Evolutionary conservation across 2,888 invertebrate genomes (phyloP).

Genomic region (Tricholauxania praeusta): DNA sequence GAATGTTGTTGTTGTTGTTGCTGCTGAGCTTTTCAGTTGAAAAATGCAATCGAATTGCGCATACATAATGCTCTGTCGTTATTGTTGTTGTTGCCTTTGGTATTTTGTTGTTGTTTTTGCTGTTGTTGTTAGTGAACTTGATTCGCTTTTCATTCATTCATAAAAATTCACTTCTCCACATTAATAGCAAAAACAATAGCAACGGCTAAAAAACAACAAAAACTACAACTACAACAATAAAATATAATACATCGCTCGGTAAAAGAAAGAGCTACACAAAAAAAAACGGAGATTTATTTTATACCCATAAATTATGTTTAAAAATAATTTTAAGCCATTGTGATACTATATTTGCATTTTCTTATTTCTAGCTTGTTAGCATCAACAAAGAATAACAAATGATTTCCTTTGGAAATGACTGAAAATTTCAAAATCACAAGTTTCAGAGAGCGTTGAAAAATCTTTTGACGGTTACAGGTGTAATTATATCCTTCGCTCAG

Average conservation of each 20-base stretch:
- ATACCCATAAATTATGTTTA: too few relatives aligned
- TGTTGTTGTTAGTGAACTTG: constrained; percentile 38
- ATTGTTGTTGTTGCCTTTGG: constrained; percentile 2
- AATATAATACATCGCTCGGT: background rate
- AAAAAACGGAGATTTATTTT: background rate
- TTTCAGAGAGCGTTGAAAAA: too few relatives aligned
- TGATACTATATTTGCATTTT: too few relatives aligned
- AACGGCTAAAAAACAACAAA: constrained; percentile 8
- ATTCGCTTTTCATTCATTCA: constrained; percentile 35
- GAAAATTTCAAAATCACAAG: too few relatives aligned
- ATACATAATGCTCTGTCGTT: constrained; percentile 21
- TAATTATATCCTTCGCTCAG: too few relatives aligned
- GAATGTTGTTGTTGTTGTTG: constrained; percentile 10
- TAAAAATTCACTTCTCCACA: constrained; percentile 34
- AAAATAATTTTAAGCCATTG: too few relatives aligned
- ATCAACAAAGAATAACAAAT: too few relatives aligned
- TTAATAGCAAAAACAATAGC: constrained; percentile 24
- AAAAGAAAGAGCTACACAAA: background rate
- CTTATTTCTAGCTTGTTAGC: too few relatives aligned
- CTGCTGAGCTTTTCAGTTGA: constrained; percentile 25
- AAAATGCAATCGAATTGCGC: constrained; percentile 34
- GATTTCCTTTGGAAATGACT: too few relatives aligned
- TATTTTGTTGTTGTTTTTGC: constrained; percentile 38
- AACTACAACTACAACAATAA: background rate
- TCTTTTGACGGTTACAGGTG: too few relatives aligned